Percentiles rank a stretch among this genome's conserved stretches.
Evolutionary conservation across 2,888 invertebrate species (phyloP).

Genomic region (Branchipolynoe longqiensis): DNA sequence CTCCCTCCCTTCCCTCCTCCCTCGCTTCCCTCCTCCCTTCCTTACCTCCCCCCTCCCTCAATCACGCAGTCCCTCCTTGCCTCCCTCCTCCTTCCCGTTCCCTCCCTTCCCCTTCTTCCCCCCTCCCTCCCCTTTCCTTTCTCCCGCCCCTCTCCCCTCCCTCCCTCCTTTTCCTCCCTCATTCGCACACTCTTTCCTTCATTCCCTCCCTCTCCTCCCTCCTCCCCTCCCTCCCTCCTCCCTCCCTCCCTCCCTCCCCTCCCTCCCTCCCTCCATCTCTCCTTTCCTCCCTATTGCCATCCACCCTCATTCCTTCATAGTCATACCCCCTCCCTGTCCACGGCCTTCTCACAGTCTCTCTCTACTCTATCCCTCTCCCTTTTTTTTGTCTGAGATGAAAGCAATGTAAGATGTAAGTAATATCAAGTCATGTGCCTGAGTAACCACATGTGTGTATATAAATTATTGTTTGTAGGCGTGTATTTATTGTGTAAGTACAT

Average conservation of each 20-base stretch:
- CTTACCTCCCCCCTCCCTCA: not conserved
- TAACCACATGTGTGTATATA: too few relatives aligned
- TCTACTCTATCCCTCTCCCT: not conserved
- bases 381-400: too few relatives aligned
- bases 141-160: not conserved
- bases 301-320: not conserved
- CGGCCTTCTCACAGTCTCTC: not conserved
- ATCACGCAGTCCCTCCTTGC: not conserved
- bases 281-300: constrained; percentile 2
- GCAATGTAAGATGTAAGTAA: too few relatives aligned
- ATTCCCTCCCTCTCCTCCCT: not conserved
- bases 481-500: too few relatives aligned
- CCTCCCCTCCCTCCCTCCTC: constrained; percentile 15
- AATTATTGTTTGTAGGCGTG: too few relatives aligned
- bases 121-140: not conserved
- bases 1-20: not conserved
- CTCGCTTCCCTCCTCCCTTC: not conserved
- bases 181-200: not conserved
- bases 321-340: not conserved
- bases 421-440: too few relatives aligned
- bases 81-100: not conserved
- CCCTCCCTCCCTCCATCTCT: not conserved
- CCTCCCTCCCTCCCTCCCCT: not conserved
- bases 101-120: not conserved
- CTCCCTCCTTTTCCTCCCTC: not conserved